phyloP scores from a whole-genome alignment of 2,888 invertebrate species.

The Melanostoma mellinum region DNA sequence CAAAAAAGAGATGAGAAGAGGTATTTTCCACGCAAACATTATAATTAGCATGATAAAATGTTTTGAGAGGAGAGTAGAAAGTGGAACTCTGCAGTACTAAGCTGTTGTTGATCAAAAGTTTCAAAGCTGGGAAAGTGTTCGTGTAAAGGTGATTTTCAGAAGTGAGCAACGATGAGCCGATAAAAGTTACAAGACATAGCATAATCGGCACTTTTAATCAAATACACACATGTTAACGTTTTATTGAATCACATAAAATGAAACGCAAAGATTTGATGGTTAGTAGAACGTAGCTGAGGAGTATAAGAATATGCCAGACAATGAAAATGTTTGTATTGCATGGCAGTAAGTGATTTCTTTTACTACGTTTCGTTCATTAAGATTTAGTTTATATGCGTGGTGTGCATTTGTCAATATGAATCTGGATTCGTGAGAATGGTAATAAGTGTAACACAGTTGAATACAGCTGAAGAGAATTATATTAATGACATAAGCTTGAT shows the following conservation, averaged over 20 bases:
- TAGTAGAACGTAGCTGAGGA: constrained; percentile 48
- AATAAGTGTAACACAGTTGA: too few species aligned
- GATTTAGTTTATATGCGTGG: constrained; percentile 26
- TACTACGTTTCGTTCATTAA: neutral
- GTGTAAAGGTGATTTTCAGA: too few species aligned
- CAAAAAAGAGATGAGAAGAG: too few species aligned
- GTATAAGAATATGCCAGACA: constrained; percentile 39
- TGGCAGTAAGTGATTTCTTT: constrained; percentile 38
- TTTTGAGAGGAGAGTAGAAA: too few species aligned
- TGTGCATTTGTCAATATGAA: constrained; percentile 26
- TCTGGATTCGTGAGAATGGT: neutral
- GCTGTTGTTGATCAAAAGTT: too few species aligned
- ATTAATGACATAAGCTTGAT: too few species aligned
- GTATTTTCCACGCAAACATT: constrained; percentile 19
- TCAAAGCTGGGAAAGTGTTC: too few species aligned
- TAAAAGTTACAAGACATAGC: too few species aligned
- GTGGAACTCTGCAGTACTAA: too few species aligned
- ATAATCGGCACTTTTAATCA: neutral
- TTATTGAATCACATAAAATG: constrained; percentile 62
- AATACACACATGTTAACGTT: constrained; percentile 23
- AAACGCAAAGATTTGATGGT: constrained; percentile 24
- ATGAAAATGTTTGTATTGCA: constrained; percentile 46
- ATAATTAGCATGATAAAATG: constrained; percentile 34
- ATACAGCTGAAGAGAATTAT: too few species aligned
- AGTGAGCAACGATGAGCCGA: too few species aligned